These are phyloP conservation scores for Condylostylus longicornis DNA, from an alignment of 1,140 invertebrate species.

Conservation along the genomic window DNA sequence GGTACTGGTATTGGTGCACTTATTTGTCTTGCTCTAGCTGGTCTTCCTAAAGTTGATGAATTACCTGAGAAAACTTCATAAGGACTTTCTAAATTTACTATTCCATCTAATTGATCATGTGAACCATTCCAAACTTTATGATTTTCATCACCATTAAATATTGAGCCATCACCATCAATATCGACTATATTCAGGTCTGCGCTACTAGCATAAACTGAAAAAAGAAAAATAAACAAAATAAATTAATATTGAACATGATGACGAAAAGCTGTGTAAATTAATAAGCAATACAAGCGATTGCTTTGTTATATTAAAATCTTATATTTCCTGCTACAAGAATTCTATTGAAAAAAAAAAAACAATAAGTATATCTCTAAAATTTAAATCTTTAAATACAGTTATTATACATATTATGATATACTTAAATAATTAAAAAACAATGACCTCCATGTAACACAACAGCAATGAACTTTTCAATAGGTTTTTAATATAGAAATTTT, in stretches of 20 bases:
- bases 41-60: constrained; percentile 55
- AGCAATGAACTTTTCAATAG: too few species aligned
- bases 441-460: too few species aligned
- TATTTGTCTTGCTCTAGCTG: constrained; percentile 63
- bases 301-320: too few species aligned
- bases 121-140: constrained; percentile 83
- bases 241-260: neutral
- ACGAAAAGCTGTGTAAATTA: too few species aligned
- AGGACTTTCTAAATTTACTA: constrained; percentile 35
- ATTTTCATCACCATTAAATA: constrained; percentile 81
- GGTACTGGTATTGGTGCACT: constrained; percentile 59
- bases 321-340: too few species aligned
- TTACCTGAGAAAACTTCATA: constrained; percentile 50
- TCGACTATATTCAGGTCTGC: constrained; percentile 38
- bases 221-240: neutral
- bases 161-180: constrained; percentile 54
- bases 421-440: too few species aligned
- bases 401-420: too few species aligned
- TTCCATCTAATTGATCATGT: constrained; percentile 51
- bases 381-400: too few species aligned
- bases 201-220: constrained; percentile 34
- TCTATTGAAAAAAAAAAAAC: too few species aligned
- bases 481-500: too few species aligned
- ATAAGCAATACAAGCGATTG: too few species aligned
- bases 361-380: too few species aligned